Percentiles rank a stretch among this genome's conserved stretches.
Conservation (phyloP, 1,140 invertebrate species). For the Musca domestica region DNA sequence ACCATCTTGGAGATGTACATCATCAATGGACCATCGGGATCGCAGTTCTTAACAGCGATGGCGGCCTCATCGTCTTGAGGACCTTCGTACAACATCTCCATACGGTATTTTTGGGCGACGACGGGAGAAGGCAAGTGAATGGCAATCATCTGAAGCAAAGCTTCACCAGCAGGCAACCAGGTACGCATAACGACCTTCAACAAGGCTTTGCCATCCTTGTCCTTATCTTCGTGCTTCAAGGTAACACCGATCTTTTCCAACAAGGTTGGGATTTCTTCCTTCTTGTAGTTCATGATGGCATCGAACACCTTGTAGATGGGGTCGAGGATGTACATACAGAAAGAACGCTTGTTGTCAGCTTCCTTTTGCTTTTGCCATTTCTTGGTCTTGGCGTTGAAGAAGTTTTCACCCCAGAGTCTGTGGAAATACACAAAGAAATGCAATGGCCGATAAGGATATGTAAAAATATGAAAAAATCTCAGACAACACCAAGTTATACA, state of each 20-base stretch:
- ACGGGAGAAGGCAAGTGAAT: conserved; percentile 99
- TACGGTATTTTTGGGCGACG: conserved; percentile 97
- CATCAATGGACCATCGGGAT: conserved; percentile 96
- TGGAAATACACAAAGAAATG: background rate
- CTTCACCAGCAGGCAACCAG: conserved; percentile 99
- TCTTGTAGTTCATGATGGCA: conserved; percentile 97
- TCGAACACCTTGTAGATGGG: conserved; percentile 99
- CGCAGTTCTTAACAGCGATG: conserved; percentile 86
- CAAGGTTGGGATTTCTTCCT: conserved; percentile 86
- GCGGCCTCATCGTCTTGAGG: conserved; percentile 97
- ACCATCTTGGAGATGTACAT: conserved; percentile 99
- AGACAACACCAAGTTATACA: background rate
- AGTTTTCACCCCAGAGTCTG: conserved; percentile 93
- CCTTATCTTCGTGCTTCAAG: conserved; percentile 91
- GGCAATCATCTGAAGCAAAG: conserved; percentile 99
- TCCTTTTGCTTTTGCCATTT: conserved; percentile 95
- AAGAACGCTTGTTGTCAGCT: conserved; percentile 90
- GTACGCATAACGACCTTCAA: conserved; percentile 97
- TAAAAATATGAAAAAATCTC: background rate
- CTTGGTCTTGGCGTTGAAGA: conserved; percentile 96
- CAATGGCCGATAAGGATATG: too few relatives aligned
- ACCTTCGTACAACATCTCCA: conserved; percentile 99
- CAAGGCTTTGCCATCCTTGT: conserved; percentile 90
- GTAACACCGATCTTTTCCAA: conserved; percentile 89
- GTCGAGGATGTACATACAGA: conserved; percentile 97